Conservation (phyloP, 2,113 vertebrate genomes). For the Xenus cinereus region DNA sequence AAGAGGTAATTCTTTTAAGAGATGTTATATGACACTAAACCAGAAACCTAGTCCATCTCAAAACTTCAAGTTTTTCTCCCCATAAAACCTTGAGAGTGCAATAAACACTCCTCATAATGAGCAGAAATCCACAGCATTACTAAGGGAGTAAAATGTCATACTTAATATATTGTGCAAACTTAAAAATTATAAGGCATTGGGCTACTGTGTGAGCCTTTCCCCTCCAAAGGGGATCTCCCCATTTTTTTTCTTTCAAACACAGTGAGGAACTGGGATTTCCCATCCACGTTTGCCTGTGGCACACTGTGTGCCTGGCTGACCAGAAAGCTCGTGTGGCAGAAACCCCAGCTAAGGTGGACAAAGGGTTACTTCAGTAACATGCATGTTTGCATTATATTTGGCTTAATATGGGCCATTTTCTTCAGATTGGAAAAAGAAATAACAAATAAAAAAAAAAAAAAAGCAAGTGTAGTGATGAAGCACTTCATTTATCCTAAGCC, state of each 20-base stretch:
- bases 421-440: background rate
- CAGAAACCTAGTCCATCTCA: background rate
- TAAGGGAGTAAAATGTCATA: background rate
- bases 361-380: background rate
- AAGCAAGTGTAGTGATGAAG: background rate
- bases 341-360: background rate
- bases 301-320: background rate
- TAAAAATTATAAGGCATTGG: background rate
- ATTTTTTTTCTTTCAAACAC: background rate
- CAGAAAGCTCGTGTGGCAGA: background rate
- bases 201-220: background rate
- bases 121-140: background rate
- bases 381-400: background rate
- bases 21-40: background rate
- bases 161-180: background rate
- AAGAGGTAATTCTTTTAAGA: background rate
- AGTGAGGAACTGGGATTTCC: background rate
- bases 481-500: background rate
- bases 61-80: background rate
- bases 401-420: background rate
- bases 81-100: background rate
- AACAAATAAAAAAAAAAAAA: background rate
- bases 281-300: fast-evolving
- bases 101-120: background rate
- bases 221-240: background rate